Evolutionary conservation across 2,113 vertebrate species (phyloP), one percentile per base, ranked within the genome.

Genomic region (Vidua chalybeata): DNA sequence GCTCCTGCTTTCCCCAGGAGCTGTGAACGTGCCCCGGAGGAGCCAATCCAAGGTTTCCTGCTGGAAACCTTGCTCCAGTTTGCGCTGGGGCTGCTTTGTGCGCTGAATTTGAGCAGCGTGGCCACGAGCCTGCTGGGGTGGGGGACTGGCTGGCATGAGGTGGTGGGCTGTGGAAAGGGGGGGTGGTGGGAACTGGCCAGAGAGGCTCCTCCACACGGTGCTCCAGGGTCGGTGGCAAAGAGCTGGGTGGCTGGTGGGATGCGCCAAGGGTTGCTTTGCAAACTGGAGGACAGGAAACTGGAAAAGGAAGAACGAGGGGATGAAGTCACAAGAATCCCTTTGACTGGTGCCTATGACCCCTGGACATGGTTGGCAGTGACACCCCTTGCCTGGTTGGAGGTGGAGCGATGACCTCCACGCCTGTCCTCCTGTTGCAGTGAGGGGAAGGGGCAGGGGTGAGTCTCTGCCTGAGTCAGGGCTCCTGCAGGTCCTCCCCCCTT

Each of bases 101-200:
- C 4, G 2, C 94, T 64, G 66, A 15, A 54, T 90, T 62, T 7
- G 13, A 89, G 93, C 55, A 15, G 43, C 6, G 0, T 3, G 2
- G 58, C 37, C 9, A 6, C 11, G 1, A 3, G 43, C 72, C 0
- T 2, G 13, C 15, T 3, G 69, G 92, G 35, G 8, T 11, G 56
- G n/a, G 55, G 18, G 8, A 1, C 43, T 14, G 3, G 0, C 4
- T 4, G 54, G 69, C 19, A 41, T 1, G 43, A 23, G 52, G 4
- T 22, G 1, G 1, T 30, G 71, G 48, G 4, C 41, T 39, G 31
- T 37, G 13, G 16, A 5, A 14, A 52, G 21, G 7, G 48, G 26
- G 5, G 5, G 43, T 8, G 1, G 21, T 2, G 7, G 52, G 35
- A 79, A 6, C 18, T 7, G 35, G 49, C 15, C 1, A 4, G 33